Base-by-base conservation (phyloP, 2,888 invertebrate species). In the Trachelus stipa region DNA sequence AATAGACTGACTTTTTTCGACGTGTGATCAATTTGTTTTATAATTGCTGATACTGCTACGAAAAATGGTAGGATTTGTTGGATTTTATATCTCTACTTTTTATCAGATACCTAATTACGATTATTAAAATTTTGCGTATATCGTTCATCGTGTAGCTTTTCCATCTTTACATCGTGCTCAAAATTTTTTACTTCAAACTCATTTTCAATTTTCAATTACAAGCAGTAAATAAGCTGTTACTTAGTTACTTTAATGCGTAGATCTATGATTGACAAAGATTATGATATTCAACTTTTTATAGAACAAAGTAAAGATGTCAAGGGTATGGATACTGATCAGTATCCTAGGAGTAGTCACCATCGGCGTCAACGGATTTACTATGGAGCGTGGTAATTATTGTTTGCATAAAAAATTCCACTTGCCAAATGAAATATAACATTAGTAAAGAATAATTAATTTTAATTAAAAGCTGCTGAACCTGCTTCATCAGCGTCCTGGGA, bases 271-370 rank as follows among this genome's bases (percentile, higher is more conserved):
- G 6, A 56, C 9, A 56, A 56, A 6, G 9, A 40, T 6, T 40
- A 15, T 15, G 15, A 56, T 56, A 56, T 56, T 56, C 23, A 23
- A 56, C 23, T 6, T 23, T 23, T 56, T 23, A 23, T 56, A 56
- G 23, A 56, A 2, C 6, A 23, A 6, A 9, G 12, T 34, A 11
- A 73, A 69, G 40, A 83, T 80, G 82, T 76, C 69, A 12, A 76
- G 73, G 56, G 30, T 69, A 77, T 80, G 82, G 83, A 76, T 81
- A 31, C 69, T 79, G 6, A 15, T 83, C 33, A 80, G 79, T 34
- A 6, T 82, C 3, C 73, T 82, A 76, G 82, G 69, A 30, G 78
- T 81, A 69, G 77, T 78, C 69, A 75, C 71, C 33, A 75, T 77
- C 33, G 73, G 37, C 30, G 76, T 74, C 34, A 34, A 74, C 33